These are phyloP conservation scores for Anas bahamensis DNA, from an alignment of 2,797 vertebrate species.

Conservation along the genomic window DNA sequence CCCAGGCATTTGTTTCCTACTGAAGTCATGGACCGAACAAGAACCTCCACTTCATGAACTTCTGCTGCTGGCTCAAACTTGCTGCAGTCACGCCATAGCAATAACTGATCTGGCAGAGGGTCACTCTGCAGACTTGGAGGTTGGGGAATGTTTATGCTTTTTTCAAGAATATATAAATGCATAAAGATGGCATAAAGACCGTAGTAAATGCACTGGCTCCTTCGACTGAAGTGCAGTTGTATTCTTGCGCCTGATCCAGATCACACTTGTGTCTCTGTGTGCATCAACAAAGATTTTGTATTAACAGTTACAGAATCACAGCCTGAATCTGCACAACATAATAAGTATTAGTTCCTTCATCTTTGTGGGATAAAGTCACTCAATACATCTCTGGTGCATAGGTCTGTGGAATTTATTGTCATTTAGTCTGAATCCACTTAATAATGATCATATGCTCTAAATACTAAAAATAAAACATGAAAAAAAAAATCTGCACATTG, in stretches of 20 bases:
- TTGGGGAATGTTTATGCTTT: not conserved
- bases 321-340: not conserved
- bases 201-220: not conserved
- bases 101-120: not conserved
- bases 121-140: not conserved
- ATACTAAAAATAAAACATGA: not conserved
- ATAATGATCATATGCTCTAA: not conserved
- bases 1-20: not conserved
- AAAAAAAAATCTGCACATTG: not conserved
- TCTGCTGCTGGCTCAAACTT: not conserved
- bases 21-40: not conserved
- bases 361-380: not conserved
- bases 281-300: not conserved
- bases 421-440: not conserved
- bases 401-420: not conserved
- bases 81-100: not conserved
- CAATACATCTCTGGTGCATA: not conserved
- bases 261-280: not conserved
- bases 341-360: not conserved
- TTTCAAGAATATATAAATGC: not conserved
- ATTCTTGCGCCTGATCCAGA: not conserved
- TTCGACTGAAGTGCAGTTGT: not conserved
- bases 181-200: not conserved
- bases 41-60: not conserved
- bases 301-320: not conserved